These are phyloP conservation scores for Drosophila stalkeri DNA, from an alignment of 2,888 invertebrate species.

Conservation along the genomic window DNA sequence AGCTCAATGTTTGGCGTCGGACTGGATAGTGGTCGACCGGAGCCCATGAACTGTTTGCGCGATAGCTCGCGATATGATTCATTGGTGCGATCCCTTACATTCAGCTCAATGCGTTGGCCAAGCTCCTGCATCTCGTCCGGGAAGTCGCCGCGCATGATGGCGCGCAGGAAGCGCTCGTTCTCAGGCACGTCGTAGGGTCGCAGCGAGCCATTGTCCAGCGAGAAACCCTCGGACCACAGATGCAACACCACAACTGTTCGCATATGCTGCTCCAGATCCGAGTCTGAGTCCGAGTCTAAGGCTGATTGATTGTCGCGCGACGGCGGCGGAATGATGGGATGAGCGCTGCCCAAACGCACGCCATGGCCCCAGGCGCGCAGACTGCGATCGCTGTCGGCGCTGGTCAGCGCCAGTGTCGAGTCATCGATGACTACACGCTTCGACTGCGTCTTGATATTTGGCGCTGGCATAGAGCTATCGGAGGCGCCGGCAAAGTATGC, in stretches of 20 bases:
- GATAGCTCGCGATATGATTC: conserved; percentile 49
- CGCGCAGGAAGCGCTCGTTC: conserved; percentile 58
- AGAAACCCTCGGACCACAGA: conserved; percentile 69
- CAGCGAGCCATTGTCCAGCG: conserved; percentile 60
- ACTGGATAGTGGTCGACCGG: conserved; percentile 47
- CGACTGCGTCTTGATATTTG: neutral
- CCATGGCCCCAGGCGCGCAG: conserved; percentile 67
- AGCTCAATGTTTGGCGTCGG: neutral
- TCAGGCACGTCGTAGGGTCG: conserved; percentile 58
- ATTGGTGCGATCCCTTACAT: conserved; percentile 62
- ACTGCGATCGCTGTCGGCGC: conserved; percentile 62
- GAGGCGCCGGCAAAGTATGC: conserved; percentile 37
- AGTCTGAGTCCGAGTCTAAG: conserved; percentile 41
- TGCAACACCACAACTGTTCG: conserved; percentile 55
- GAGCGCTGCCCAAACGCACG: conserved; percentile 60
- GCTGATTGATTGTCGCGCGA: neutral
- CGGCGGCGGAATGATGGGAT: conserved; percentile 63
- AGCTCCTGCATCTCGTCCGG: conserved; percentile 57
- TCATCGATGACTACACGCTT: conserved; percentile 48
- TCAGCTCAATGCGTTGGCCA: conserved; percentile 47
- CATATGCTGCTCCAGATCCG: conserved; percentile 42
- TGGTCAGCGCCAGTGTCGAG: conserved; percentile 71
- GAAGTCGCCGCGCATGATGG: conserved; percentile 63
- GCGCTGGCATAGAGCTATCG: conserved; percentile 24
- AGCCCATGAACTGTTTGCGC: conserved; percentile 63